phyloP scores from a whole-genome alignment of 2,113 vertebrate genomes.

The Plotosus lineatus region DNA sequence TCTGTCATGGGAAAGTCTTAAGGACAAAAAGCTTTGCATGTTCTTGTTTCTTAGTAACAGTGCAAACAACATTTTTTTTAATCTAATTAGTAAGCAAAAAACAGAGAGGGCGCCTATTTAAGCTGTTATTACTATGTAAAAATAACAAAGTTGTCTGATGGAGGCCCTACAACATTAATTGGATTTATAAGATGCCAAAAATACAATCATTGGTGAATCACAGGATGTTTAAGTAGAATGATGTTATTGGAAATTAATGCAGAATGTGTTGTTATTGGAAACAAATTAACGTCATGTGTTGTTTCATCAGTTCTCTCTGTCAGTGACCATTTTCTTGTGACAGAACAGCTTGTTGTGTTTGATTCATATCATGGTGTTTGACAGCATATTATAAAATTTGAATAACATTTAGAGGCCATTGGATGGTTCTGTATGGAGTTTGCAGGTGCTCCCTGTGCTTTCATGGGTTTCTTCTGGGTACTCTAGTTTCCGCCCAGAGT shows the following conservation, averaged over 20 bases:
- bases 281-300: neutral
- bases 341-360: neutral
- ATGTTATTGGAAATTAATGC: too few relatives aligned
- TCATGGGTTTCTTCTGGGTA: too few relatives aligned
- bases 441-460: too few relatives aligned
- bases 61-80: neutral
- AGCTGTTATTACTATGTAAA: neutral
- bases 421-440: too few relatives aligned
- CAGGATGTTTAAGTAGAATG: neutral
- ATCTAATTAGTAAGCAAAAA: neutral
- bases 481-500: too few relatives aligned
- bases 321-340: neutral
- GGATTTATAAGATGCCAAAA: neutral
- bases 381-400: neutral
- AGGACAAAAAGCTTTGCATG: neutral
- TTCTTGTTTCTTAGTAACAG: neutral
- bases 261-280: neutral
- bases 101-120: neutral
- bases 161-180: neutral
- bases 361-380: neutral
- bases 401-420: too few relatives aligned
- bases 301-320: neutral
- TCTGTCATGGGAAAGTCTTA: neutral
- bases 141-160: neutral
- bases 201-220: neutral